These are phyloP conservation scores for Saguinus imperator DNA, from an alignment of 2,113 vertebrate species.

Conservation along the genomic window DNA sequence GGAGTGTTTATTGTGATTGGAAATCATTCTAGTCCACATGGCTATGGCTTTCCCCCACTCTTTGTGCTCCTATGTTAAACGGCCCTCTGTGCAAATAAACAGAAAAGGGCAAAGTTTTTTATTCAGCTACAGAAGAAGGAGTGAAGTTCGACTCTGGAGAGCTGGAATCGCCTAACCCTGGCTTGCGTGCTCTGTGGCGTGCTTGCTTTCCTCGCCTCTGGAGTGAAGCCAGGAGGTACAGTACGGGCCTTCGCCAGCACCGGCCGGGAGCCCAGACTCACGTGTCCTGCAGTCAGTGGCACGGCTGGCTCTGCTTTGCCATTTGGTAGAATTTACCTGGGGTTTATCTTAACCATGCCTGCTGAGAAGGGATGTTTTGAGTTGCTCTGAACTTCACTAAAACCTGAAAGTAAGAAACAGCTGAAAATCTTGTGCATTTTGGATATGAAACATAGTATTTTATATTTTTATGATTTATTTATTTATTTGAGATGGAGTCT, in stretches of 20 bases:
- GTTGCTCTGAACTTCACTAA: not conserved
- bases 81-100: conserved; percentile 62
- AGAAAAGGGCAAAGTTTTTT: not conserved
- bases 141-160: not conserved
- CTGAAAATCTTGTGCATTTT: not conserved
- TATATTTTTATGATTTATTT: no score
- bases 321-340: not conserved
- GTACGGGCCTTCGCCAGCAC: not conserved
- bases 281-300: not conserved
- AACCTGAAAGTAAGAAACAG: conserved; percentile 16
- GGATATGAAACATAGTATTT: not conserved
- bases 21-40: not conserved
- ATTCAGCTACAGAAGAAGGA: not conserved
- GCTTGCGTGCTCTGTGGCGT: accelerated
- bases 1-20: conserved; percentile 73
- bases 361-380: not conserved
- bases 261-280: not conserved
- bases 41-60: not conserved
- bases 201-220: not conserved
- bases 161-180: accelerated
- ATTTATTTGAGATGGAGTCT: no score
- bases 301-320: not conserved
- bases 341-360: not conserved
- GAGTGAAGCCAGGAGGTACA: not conserved
- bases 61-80: conserved; percentile 11